Base-by-base conservation (phyloP, 2,888 invertebrate genomes). In the Zootermopsis nevadensis region DNA sequence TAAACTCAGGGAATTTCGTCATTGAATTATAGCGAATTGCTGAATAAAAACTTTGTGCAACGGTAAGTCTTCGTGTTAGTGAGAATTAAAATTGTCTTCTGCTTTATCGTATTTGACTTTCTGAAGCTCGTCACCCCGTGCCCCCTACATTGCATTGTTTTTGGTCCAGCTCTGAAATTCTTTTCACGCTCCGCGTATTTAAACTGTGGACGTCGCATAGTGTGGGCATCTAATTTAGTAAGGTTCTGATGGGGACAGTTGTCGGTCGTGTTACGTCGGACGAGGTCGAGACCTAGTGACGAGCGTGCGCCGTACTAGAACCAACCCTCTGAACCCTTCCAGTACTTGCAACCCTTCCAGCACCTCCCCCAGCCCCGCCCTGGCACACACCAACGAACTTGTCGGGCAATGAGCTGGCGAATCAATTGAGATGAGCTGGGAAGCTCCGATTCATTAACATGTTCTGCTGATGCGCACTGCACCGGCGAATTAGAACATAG, bases 291-390 rank as follows among this genome's bases (percentile, higher is more conserved):
- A n/a, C n/a, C 1, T 12, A 2, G 27, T 22, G 33, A 22, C 69
- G 74, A 74, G 74, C 31, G 35, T 74, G 74, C 74, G 74, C 74
- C n/a, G 74, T 74, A 8, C 10, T 10, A 6, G 33, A 66, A 69
- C 69, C 69, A 69, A 69, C 77, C 53, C 77, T 53, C 77, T 53
- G 60, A 60, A 60, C 60, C 35, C 79, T 66, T 67, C 81, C 27
- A 53, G 60, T 35, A 42, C 60, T 79, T 53, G 42, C 79, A 81
- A 67, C 81, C 81, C 81, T 81, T 81, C 60, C 81, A 67, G 69
- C 81, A 67, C 81, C 81, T 81, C 81, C 81, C 69, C 33, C 35
- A 67, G 60, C 81, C 81, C 31, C 69, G 72, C 67, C 81, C 81
- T 60, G 35, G 55, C 55, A 30, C 77, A 53, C 42, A 48, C 42